Evolutionary conservation across 2,888 invertebrate genomes (phyloP).

Genomic region (Chalcosyrphus nemorum): DNA sequence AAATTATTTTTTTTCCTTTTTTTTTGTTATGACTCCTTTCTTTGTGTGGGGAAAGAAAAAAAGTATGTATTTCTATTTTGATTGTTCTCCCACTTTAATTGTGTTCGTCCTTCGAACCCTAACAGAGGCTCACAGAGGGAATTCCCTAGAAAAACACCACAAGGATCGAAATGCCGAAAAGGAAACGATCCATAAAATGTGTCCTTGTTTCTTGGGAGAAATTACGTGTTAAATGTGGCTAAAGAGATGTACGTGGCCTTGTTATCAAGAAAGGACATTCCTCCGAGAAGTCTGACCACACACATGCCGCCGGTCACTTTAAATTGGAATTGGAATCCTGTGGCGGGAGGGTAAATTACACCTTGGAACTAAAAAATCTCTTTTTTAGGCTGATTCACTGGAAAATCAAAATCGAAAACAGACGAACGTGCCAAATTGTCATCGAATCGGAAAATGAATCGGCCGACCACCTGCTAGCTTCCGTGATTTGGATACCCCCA

Average conservation of each 20-base stretch:
- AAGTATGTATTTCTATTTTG: conserved; percentile 31
- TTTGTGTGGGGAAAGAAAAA: conserved; percentile 27
- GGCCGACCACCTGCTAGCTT: conserved; percentile 63
- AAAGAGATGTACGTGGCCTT: not conserved
- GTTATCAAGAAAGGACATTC: not conserved
- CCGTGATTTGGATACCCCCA: conserved; percentile 41
- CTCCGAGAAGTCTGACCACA: conserved; percentile 23
- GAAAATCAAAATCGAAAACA: too few species aligned
- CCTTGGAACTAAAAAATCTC: not conserved
- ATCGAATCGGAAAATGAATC: not conserved
- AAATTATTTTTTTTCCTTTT: conserved; percentile 17
- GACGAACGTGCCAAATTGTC: conserved; percentile 50
- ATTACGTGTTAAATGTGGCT: conserved; percentile 1
- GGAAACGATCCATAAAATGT: not conserved
- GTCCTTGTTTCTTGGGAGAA: not conserved
- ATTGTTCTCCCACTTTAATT: conserved; percentile 1
- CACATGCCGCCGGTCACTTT: not conserved
- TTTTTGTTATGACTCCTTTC: too few species aligned
- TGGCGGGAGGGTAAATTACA: not conserved
- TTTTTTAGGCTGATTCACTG: conserved; percentile 50
- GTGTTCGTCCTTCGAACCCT: conserved; percentile 1
- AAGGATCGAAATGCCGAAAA: not conserved
- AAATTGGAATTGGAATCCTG: conserved; percentile 3
- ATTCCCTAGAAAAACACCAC: not conserved
- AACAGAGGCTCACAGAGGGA: not conserved